Base-by-base conservation (phyloP, 2,888 invertebrate species). In the Leptodirus hochenwartii region DNA sequence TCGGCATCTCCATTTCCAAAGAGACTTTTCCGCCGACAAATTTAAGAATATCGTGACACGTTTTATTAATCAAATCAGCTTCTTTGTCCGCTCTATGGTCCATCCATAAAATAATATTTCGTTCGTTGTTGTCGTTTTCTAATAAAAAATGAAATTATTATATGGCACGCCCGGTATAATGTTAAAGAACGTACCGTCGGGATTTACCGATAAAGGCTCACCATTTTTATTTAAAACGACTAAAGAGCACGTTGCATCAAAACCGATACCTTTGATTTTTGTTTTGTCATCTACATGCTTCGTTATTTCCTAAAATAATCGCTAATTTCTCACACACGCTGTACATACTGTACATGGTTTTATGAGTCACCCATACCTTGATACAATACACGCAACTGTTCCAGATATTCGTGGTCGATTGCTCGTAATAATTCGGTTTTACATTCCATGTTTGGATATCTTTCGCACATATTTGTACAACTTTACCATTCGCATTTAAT, bases 1-100 rank as follows among this genome's bases (percentile, higher is more conserved):
- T 96, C 0, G 95, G 91, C 34, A 81, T 76, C 63, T 95, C 74
- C 91, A 95, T 95, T 64, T 95, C 95, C n/a, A 87, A 61, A 1
- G 91, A 93, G 4, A 95, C 78, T 56, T 74, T 77, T 1, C 90
- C 90, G 2, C 95, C 95, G 3, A 88, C 84, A 57, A 76, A 84
- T 43, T 76, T 67, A 1, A 95, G 61, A 11, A 87, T 67, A 3
- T 69, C 58, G 56, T 90, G 82, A 5, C 69, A 59, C 1, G 69
- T 67, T 26, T 61, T 57, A 49, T 91, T 93, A 22, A 95, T 91
- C 17, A 61, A 55, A 27, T 71, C 65, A 0, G 91, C 79, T 61
- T 95, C 82, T 24, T 61, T 58, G 15, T 66, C 61, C 0, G 90
- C 90, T 45, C 90, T 61, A 49, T 91, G 90, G 49, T 91, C 90